Evolutionary conservation across 1,140 invertebrate genomes (phyloP), one percentile per base, ranked within the genome.

Genomic region (Belonocnema kinseyi): DNA sequence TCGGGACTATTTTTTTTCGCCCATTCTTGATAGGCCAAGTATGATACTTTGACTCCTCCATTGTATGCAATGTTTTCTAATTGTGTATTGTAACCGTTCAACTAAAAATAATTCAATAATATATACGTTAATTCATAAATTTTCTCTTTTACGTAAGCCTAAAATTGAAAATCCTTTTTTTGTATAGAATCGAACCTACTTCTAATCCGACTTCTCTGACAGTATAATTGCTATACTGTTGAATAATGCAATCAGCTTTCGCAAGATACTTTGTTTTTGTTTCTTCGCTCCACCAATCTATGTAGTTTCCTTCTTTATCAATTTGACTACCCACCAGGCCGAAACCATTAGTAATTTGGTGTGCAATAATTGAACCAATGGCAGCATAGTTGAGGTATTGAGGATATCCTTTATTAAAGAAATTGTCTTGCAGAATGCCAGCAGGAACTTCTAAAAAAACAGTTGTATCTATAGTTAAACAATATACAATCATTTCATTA

Each of bases 1-100:
- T 97, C 96, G 1, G 88, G 83, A 0, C 93, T 93, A 83, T 97
- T 93, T 14, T 93, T 90, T 50, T 93, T 87, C 1, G 92, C 92
- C 95, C 96, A 97, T 10, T 93, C 92, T 53, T 93, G 92, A 88
- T 97, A 97, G 0, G 97, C 96, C 40, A 94, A 92, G 87, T 97
- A 98, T 0, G 97, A 96, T 81, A 97, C 94, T 86, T 97, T 97
- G 26, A 98, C 93, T 1, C 97, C 97, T 14, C 96, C 97, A 87
- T 97, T 97, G 87, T 98, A 97, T 0, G 97, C 97, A 61, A 98
- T 97, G 87, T 98, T 98, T 86, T 98, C 97, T n/a, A 95, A 96
- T 91, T 97, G 96, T 0, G 96, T 97, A 79, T 97, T 96, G 46
- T 96, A 95, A 52, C 96, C 96, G 82, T 98, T 98, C 46, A 97